Conservation (phyloP, 2,797 vertebrate genomes). For the Poliocrania exsul region DNA sequence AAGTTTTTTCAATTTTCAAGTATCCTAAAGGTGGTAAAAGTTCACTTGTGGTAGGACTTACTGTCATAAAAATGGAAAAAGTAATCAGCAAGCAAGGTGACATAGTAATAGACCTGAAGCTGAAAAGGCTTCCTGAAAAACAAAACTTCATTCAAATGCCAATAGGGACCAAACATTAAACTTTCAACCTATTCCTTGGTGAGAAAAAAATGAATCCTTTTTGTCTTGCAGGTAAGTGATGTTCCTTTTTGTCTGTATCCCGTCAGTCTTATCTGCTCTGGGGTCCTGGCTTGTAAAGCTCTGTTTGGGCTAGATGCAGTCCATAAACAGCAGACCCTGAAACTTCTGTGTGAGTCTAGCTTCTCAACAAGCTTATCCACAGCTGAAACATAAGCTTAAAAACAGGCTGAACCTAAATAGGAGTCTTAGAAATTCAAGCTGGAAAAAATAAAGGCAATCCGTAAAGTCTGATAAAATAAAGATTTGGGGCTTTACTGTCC, state of each 20-base stretch:
- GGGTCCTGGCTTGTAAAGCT: neutral
- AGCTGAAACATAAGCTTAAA: neutral
- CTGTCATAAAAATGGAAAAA: neutral
- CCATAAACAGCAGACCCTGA: neutral
- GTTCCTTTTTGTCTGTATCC: neutral
- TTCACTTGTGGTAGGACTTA: neutral
- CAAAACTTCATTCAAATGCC: neutral
- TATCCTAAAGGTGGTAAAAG: neutral
- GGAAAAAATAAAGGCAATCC: neutral
- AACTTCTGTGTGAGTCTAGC: neutral
- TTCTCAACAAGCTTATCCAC: neutral
- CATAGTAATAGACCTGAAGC: neutral
- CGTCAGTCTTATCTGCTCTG: neutral
- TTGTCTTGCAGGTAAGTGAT: neutral
- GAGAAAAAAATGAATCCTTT: neutral
- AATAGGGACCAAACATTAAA: neutral
- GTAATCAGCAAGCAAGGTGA: neutral
- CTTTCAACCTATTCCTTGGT: neutral
- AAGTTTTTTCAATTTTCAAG: neutral
- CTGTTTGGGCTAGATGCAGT: neutral
- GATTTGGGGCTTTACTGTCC: rapidly evolving
- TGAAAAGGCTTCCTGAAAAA: neutral
- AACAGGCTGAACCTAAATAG: neutral
- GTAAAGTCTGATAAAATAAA: neutral
- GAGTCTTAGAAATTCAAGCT: neutral